Evolutionary conservation across 2,797 vertebrate species (phyloP).

Genomic region (Sarcoramphus papa): DNA sequence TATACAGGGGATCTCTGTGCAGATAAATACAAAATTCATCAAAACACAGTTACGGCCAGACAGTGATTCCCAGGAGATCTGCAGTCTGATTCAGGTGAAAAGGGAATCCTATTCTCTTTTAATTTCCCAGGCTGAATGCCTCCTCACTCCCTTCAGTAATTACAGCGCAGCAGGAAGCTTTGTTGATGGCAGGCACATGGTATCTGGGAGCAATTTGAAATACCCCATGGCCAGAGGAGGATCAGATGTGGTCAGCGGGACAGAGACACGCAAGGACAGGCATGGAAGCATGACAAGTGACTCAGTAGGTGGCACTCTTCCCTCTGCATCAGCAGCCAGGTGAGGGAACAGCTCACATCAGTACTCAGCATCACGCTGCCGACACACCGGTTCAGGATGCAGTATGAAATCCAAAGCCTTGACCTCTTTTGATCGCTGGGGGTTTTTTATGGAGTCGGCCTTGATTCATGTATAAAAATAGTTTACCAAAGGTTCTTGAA

Average conservation of each 20-base stretch:
- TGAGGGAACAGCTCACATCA: background rate
- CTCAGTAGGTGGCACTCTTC: conserved; percentile 45
- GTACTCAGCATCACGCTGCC: background rate
- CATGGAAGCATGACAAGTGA: background rate
- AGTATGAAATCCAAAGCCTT: background rate
- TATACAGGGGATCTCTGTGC: background rate
- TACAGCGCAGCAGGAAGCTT: background rate
- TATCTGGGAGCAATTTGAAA: background rate
- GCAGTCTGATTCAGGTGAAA: background rate
- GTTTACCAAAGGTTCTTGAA: conserved; percentile 17
- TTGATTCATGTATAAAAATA: conserved; percentile 26
- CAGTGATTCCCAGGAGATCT: background rate
- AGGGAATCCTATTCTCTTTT: background rate
- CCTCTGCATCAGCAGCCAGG: background rate
- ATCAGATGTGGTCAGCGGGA: background rate
- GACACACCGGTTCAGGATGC: background rate
- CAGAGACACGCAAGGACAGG: background rate
- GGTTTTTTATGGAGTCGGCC: background rate
- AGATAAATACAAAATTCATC: background rate
- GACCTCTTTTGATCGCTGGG: background rate
- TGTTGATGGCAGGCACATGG: background rate
- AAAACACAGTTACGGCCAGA: background rate
- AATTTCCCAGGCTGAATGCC: background rate
- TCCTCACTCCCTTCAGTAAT: background rate
- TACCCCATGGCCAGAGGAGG: background rate